Conservation (phyloP, 2,113 vertebrate genomes). For the Carassius carassius region DNA sequence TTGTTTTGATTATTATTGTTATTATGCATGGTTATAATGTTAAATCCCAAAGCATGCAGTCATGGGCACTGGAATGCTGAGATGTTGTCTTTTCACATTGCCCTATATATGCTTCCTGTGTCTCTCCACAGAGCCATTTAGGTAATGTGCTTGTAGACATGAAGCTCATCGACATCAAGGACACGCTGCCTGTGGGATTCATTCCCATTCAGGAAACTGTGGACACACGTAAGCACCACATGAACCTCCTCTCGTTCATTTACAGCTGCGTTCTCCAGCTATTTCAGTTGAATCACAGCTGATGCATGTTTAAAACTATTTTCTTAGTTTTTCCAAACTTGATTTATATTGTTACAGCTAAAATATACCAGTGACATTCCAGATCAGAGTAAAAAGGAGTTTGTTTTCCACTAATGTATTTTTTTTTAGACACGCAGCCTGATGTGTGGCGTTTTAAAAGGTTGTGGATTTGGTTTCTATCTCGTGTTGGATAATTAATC, state of each 20-base stretch:
- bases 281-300: not conserved
- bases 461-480: not conserved
- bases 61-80: not conserved
- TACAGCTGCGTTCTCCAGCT: not conserved
- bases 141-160: conserved; percentile 97
- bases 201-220: conserved; percentile 97
- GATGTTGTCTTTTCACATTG: not conserved
- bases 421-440: not conserved
- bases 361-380: not conserved
- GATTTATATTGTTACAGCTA: not conserved
- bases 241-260: not conserved
- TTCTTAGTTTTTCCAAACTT: too few relatives aligned
- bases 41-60: not conserved
- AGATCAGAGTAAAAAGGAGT: not conserved
- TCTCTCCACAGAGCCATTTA: conserved; percentile 86
- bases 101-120: not conserved
- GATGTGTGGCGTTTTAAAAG: too few relatives aligned
- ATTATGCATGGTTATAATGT: not conserved
- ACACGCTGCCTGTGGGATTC: conserved; percentile 96
- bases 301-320: too few relatives aligned
- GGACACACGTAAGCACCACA: conserved; percentile 87
- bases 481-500: conserved; percentile 20
- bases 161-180: conserved; percentile 98
- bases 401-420: not conserved
- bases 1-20: not conserved